Evolutionary conservation across 2,113 vertebrate species (phyloP).

Genomic region (Aptenodytes forsteri): DNA sequence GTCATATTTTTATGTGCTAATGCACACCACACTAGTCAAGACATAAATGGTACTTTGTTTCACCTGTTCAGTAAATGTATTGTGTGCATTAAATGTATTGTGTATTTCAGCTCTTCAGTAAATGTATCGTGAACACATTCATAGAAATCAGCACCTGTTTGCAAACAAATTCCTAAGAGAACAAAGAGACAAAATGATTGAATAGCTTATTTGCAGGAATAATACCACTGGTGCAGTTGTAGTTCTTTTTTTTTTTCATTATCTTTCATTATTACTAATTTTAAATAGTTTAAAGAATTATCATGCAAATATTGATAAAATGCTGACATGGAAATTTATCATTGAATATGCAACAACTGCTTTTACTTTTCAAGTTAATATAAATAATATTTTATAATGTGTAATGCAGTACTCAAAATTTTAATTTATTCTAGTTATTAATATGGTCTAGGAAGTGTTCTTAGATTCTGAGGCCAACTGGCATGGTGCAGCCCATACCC

Average conservation of each 20-base stretch:
- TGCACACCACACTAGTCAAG: not conserved
- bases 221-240: not conserved
- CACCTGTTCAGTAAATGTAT: not conserved
- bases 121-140: not conserved
- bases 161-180: not conserved
- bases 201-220: not conserved
- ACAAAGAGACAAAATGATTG: not conserved
- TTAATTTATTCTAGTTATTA: not conserved
- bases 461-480: not conserved
- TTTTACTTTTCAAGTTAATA: not conserved
- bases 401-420: not conserved
- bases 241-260: not conserved
- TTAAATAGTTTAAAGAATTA: not conserved
- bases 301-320: not conserved
- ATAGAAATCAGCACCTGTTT: not conserved
- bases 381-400: not conserved
- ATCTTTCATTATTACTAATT: not conserved
- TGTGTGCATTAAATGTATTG: not conserved
- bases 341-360: not conserved
- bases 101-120: not conserved
- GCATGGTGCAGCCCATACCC: not conserved
- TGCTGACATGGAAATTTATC: not conserved
- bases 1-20: not conserved
- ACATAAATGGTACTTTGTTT: not conserved
- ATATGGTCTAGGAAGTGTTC: not conserved